Evolutionary conservation across 2,113 vertebrate species (phyloP), one percentile per base, ranked within the genome.

Genomic region (Alligator mississippiensis): DNA sequence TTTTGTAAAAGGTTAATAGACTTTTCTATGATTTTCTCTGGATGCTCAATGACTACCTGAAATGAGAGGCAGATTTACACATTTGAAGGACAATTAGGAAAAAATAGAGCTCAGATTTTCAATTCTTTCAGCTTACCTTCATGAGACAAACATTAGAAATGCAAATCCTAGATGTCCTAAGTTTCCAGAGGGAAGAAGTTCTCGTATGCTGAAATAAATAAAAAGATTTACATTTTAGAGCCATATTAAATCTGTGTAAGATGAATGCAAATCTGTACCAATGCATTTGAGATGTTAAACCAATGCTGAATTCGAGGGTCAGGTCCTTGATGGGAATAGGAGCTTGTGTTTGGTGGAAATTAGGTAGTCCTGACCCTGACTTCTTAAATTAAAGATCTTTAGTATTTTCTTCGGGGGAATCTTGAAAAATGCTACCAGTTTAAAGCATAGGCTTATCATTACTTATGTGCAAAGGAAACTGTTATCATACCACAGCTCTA

Each of bases 1-100:
- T 89, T 96, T 95, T 90, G 82, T 92, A 70, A 59, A 82, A 94
- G 88, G 76, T 84, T 93, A 95, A 85, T 74, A 93, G 62, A 86
- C 55, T 94, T 94, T 64, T 81, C 84, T 80, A 58, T 74, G 84
- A 80, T 63, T 96, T 96, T 91, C 91, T 84, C 77, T 84, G 93
- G 82, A 85, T 88, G 72, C 19, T 87, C 11, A 81, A 25, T 88
- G 94, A 94, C 95, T 84, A 94, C 80, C 61, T 80, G 82, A 85
- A 83, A 72, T 83, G 22, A 64, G 25, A 87, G 82, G 5, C 2
- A 91, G 85, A 94, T 94, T 92, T 91, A 81, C 24, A 59, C 84
- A 92, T 93, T 68, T 96, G 80, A 93, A 58, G 70, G 34, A 17
- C 5, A 94, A 94, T 91, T 95, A 92, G n/a, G 60, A 24, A 25